Evolutionary conservation across 2,113 vertebrate species (phyloP).

Genomic region (Oreotragus oreotragus): DNA sequence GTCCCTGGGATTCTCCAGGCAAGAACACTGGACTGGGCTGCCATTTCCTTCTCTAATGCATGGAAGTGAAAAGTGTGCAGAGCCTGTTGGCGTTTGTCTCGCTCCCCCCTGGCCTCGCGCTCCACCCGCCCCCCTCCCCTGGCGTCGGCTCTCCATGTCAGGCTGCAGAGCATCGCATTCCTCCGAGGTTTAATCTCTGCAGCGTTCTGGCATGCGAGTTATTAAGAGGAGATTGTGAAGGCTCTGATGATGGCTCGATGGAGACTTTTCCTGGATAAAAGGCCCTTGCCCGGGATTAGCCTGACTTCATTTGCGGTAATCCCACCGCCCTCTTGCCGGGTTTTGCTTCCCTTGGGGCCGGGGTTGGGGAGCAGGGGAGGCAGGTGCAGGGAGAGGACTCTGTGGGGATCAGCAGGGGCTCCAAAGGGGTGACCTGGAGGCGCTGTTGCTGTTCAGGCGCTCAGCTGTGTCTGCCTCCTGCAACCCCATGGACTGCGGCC

Average conservation of each 20-base stretch:
- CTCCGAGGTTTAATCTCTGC: slow-evolving; percentile 27
- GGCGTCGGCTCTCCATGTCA: not conserved
- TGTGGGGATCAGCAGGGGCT: not conserved
- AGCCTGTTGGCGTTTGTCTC: slow-evolving; percentile 34
- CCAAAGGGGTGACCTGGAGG: not conserved
- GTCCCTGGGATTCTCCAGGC: too few species aligned
- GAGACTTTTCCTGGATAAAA: slow-evolving; percentile 49
- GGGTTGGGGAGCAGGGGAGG: not conserved
- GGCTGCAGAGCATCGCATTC: not conserved
- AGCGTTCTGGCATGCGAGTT: not conserved
- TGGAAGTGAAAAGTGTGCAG: too few species aligned
- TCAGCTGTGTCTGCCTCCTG: not conserved
- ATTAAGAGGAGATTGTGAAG: slow-evolving; percentile 35
- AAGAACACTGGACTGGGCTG: not conserved
- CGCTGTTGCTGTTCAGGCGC: not conserved
- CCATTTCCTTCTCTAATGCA: not conserved
- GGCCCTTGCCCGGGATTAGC: slow-evolving; percentile 49
- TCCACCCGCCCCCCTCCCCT: not conserved
- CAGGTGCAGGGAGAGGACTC: slow-evolving; percentile 6
- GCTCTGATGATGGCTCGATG: not conserved
- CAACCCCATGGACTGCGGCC: not conserved
- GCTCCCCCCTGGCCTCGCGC: not conserved
- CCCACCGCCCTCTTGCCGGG: not conserved
- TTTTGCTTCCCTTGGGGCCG: not conserved
- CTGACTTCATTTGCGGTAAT: not conserved